Percentiles rank a stretch among this genome's conserved stretches.
Conservation (phyloP, 2,888 invertebrate genomes). For the Caenorhabditis virilis region DNA sequence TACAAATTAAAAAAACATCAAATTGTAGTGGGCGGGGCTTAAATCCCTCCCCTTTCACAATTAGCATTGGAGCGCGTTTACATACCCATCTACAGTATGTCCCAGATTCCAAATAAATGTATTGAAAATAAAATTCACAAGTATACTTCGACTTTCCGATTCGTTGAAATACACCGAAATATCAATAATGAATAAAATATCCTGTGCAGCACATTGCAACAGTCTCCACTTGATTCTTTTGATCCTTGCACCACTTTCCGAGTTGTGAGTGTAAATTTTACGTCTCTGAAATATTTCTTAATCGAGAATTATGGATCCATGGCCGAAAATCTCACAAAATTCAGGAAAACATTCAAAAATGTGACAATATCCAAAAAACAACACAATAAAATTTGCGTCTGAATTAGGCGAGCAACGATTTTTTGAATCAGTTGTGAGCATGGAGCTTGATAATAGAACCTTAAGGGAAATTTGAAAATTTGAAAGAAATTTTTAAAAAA, state of each 20-base stretch:
- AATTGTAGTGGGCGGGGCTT: too few relatives aligned
- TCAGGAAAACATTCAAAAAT: not conserved
- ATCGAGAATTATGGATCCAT: not conserved
- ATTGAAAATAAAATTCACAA: not conserved
- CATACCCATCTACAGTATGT: constrained; percentile 2
- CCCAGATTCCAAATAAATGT: constrained; percentile 1
- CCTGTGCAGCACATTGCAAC: constrained; percentile 3
- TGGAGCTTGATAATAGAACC: not conserved
- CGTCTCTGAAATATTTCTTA: not conserved
- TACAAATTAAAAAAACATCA: too few relatives aligned
- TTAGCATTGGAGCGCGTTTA: too few relatives aligned
- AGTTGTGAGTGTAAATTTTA: not conserved
- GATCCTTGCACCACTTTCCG: not conserved
- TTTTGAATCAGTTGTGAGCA: not conserved
- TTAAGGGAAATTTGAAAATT: too few relatives aligned
- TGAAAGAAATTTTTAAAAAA: too few relatives aligned
- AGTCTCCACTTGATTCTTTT: not conserved
- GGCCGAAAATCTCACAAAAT: too few relatives aligned
- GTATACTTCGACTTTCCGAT: not conserved
- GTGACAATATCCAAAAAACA: not conserved
- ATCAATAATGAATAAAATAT: not conserved
- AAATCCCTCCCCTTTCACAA: too few relatives aligned
- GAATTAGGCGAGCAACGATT: not conserved
- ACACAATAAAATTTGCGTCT: not conserved
- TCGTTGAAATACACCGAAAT: not conserved